These are phyloP conservation scores for Paradoxurus hermaphroditus DNA, from an alignment of 2,113 vertebrate genomes.

Conservation along the genomic window DNA sequence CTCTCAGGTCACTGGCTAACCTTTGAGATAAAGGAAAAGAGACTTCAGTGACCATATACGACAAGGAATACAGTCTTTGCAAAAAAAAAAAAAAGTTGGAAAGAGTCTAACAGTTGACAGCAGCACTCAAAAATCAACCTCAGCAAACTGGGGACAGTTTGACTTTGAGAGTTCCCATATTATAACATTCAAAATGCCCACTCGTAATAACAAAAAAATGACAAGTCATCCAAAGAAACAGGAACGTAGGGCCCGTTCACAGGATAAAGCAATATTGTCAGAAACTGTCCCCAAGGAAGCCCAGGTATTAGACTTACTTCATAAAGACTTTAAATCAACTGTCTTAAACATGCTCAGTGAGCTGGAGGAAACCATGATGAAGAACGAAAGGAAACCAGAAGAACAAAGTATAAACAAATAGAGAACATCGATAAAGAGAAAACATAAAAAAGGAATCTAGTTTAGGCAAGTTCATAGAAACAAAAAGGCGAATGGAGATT, in stretches of 20 bases:
- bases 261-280: neutral
- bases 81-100: neutral
- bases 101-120: neutral
- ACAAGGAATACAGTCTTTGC: neutral
- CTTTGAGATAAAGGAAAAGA: neutral
- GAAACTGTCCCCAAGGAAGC: neutral
- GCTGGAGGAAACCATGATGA: neutral
- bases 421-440: neutral
- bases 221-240: neutral
- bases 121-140: neutral
- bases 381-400: neutral
- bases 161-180: neutral
- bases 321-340: neutral
- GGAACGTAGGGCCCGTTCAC: neutral
- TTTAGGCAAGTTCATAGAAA: neutral
- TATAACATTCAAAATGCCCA: neutral
- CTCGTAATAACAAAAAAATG: neutral
- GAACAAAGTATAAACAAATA: neutral
- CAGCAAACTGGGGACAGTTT: neutral
- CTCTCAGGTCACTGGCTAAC: neutral
- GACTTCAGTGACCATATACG: neutral
- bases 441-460: neutral
- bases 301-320: neutral
- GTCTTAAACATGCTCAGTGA: neutral
- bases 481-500: neutral